Evolutionary conservation across 2,888 invertebrate genomes (phyloP), one percentile per base, ranked within the genome.

Genomic region (Leptothorax acervorum): DNA sequence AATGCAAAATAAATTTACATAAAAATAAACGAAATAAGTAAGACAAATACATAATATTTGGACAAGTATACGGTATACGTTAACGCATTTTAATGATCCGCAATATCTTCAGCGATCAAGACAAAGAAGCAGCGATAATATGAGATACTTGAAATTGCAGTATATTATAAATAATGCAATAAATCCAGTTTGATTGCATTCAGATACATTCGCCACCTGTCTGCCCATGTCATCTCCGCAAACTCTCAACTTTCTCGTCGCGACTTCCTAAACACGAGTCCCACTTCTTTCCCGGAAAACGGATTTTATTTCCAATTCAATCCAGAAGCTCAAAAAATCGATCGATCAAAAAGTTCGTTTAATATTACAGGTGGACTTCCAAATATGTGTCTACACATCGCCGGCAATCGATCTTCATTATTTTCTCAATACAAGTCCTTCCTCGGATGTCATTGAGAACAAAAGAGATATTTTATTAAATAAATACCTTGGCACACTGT

Each of bases 321-420:
- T 91, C 48, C 23, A 9, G 4, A 70, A 79, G 68, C 71, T 82
- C n/a, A 79, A 28, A 18, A 62, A n/a, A 28, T 48, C 55, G 63
- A 75, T 83, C 78, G 76, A 82, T 82, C 82, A 82, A 35, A 82
- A 15, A 78, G 75, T 78, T 85, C 39, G 68, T 83, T 83, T 83
- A 83, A 74, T 62, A n/a, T 87, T 95, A 0, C 91, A 95, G 95
- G 95, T 95, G 73, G 95, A 95, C 88, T 95, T 95, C 83, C 95
- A 95, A 93, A 82, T 95, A 85, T 93, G 94, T 73, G 82, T 92
- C 53, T 95, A 95, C 86, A 90, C 93, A 8, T 94, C 95, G 60
- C 23, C 23, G 23, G 23, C 23, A 23, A 23, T 23, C 23, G 23
- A 23, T 23, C 23, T 23, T 23, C 23, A 23, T 23, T 23, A 23